A percentile compares a stretch with the other conserved stretches of the same genome.
Conservation (phyloP, 2,797 vertebrate genomes). For the Sciurus vulgaris region DNA sequence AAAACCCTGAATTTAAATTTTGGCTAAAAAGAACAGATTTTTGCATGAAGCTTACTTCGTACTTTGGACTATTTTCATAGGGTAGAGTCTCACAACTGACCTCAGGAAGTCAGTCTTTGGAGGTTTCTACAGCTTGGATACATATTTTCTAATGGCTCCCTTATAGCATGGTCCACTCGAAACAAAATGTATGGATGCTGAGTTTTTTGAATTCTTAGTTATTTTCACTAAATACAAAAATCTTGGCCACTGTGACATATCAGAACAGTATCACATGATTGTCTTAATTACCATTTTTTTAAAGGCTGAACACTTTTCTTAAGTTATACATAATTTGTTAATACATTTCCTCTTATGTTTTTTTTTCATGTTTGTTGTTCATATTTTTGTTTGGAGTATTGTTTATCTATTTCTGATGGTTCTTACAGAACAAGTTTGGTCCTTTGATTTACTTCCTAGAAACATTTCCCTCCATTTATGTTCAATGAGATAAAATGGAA, state of each 20-base stretch:
- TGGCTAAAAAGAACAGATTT: background rate
- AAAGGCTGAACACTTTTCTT: background rate
- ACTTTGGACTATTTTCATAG: background rate
- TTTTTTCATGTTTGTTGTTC: background rate
- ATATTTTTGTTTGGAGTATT: constrained; percentile 21
- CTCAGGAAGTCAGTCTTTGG: constrained; percentile 11
- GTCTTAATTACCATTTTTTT: constrained; percentile 5
- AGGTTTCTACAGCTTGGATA: background rate
- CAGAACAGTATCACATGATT: background rate
- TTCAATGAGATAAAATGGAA: constrained; percentile 42
- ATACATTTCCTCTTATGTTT: background rate
- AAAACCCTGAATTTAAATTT: background rate
- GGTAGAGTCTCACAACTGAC: background rate
- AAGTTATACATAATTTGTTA: background rate
- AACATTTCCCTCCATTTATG: background rate
- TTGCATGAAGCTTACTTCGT: background rate
- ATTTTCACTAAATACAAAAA: constrained; percentile 17
- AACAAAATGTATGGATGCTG: background rate
- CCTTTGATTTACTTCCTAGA: background rate
- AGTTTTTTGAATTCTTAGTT: constrained; percentile 13
- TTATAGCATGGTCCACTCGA: background rate
- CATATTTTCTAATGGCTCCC: background rate
- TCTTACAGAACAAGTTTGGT: constrained; percentile 42
- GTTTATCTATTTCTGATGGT: constrained; percentile 21
- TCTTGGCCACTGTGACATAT: background rate